Evolutionary conservation across 1,140 invertebrate species (phyloP).

Genomic region (Acromyrmex charruanus): DNA sequence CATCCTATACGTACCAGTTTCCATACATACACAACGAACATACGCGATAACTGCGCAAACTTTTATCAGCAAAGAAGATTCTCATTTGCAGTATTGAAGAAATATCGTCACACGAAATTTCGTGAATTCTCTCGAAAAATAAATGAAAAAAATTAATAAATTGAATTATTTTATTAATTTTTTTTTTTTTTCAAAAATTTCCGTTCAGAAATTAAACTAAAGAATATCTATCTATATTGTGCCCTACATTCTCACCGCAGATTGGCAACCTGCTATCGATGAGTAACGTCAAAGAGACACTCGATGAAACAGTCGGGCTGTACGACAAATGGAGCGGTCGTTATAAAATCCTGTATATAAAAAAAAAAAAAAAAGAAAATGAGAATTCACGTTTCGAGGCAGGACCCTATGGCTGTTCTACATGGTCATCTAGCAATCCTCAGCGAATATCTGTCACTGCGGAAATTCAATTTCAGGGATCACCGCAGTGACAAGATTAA

Average conservation of each 20-base stretch:
- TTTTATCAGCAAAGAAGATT: slow-evolving; percentile 28
- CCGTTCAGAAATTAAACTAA: background rate
- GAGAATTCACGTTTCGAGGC: background rate
- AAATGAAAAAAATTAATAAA: background rate
- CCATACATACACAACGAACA: slow-evolving; percentile 3
- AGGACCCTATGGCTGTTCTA: slow-evolving; percentile 17
- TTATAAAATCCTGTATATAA: slow-evolving; percentile 65
- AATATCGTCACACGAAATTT: background rate
- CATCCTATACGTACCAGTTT: slow-evolving; percentile 16
- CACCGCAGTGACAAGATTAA: slow-evolving; percentile 61
- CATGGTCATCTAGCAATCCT: slow-evolving; percentile 47
- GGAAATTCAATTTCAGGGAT: slow-evolving; percentile 73
- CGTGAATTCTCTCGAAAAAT: background rate
- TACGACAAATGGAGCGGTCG: slow-evolving; percentile 63
- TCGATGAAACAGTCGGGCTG: slow-evolving; percentile 49
- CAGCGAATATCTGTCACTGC: slow-evolving; percentile 51
- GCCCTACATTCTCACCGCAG: background rate
- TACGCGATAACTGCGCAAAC: slow-evolving; percentile 37
- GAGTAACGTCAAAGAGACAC: slow-evolving; percentile 37
- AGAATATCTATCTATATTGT: background rate
- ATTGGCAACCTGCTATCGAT: background rate
- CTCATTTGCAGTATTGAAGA: background rate
- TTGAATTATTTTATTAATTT: background rate
- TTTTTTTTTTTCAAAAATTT: background rate
- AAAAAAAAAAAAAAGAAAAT: slow-evolving; percentile 24